A percentile compares a stretch with the other conserved stretches of the same genome.
Evolutionary conservation across 2,888 invertebrate genomes (phyloP).

Genomic region (Meteorus colon): DNA sequence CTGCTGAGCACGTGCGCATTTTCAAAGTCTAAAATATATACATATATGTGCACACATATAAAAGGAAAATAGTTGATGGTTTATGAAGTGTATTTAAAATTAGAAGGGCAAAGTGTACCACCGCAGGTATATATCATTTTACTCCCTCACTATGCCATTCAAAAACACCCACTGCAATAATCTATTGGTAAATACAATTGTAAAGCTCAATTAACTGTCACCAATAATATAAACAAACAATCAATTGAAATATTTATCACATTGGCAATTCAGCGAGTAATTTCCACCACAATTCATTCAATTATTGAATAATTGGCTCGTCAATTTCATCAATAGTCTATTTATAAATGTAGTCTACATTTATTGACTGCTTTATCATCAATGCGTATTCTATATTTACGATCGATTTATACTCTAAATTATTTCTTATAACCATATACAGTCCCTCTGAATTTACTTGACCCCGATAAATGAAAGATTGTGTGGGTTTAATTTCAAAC

Average conservation of each 20-base stretch:
- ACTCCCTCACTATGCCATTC: neutral
- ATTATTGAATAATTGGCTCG: neutral
- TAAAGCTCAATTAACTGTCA: neutral
- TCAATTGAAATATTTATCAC: neutral
- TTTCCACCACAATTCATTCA: neutral
- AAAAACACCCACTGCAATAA: neutral
- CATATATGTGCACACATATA: neutral
- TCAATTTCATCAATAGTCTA: neutral
- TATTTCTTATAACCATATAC: constrained; percentile 29
- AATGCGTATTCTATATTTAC: neutral
- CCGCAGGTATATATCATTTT: neutral
- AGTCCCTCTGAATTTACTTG: constrained; percentile 19
- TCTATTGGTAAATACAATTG: neutral
- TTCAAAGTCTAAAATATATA: constrained; percentile 1
- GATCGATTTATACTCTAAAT: neutral
- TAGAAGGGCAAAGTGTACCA: neutral
- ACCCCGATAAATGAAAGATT: constrained; percentile 30
- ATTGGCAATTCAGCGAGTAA: neutral
- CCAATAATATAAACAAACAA: neutral
- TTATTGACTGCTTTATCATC: neutral
- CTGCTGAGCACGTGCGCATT: constrained; percentile 19
- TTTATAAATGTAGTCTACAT: neutral
- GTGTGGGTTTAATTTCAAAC: neutral
- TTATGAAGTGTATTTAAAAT: constrained; percentile 17
- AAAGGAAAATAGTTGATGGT: neutral